Evolutionary conservation across 2,113 vertebrate genomes (phyloP), one percentile per base, ranked within the genome.

Genomic region (Vidua chalybeata): DNA sequence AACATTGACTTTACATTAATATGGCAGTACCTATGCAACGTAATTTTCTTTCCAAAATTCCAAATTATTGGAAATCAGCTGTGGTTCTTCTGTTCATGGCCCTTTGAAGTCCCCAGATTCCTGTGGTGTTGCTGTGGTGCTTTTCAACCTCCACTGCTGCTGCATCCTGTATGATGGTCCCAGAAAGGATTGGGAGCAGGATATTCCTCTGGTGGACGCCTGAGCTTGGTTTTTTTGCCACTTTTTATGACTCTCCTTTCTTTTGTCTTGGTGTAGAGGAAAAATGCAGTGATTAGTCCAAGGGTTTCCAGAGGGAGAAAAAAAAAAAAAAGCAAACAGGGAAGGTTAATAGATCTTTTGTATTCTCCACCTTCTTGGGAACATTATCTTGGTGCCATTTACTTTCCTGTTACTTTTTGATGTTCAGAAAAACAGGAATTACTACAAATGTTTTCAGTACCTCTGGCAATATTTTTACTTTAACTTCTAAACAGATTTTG

Each of bases 231-330:
- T 76, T 16, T 76, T 90, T 62, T 55, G 16, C 30, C 46, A 30
- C 23, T 16, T 79, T 19, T 67, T 51, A 2, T 0, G 0, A 14
- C 7, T 59, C 26, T 64, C 9, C 15, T 84, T 54, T 10, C 7
- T 37, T 64, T 72, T 43, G 20, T 58, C 15, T 27, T 23, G 7
- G 4, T 10, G 23, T 11, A 69, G 33, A 79, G 14, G 10, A 18
- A 59, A 61, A 72, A 55, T 7, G 8, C 2, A 13, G 3, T 18
- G 27, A 18, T n/a, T 51, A 37, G 76, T 73, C 63, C 18, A 71
- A 51, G 43, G 28, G 6, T 56, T 87, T 75, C 16, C 10, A 49
- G 41, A 21, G 5, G 11, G 2, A 18, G 39, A 39, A 41, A 23
- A 28, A 52, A 39, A 52, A 39, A n/a, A 23, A 39, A 45, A 41